These are phyloP conservation scores for Schizothorax lantsangensis DNA, from an alignment of 2,797 vertebrate species.

Conservation along the genomic window DNA sequence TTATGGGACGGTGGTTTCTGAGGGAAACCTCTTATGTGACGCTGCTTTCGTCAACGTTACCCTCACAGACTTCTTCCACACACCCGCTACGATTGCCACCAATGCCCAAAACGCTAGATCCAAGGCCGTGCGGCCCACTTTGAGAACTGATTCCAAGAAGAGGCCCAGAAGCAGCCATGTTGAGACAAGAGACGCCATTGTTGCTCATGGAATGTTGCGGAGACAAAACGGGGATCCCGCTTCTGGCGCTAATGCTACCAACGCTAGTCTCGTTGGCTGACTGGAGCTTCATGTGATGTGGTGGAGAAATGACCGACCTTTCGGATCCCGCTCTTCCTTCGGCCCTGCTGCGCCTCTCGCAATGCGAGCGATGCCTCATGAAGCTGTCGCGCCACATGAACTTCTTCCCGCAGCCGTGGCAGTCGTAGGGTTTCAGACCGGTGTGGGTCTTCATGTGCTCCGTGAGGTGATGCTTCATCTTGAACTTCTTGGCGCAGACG, in stretches of 20 bases:
- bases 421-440: conserved; percentile 92
- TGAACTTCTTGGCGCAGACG: conserved; percentile 92
- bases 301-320: conserved; percentile 66
- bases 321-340: conserved; percentile 60
- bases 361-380: conserved; percentile 91
- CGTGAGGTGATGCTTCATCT: conserved; percentile 96
- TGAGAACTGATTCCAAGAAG: conserved; percentile 68
- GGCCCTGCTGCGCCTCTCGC: conserved; percentile 78
- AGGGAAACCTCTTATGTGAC: conserved; percentile 68
- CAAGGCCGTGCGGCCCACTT: conserved; percentile 63
- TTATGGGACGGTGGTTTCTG: not conserved
- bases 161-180: conserved; percentile 61
- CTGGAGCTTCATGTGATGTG: conserved; percentile 65
- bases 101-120: conserved; percentile 78
- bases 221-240: conserved; percentile 62
- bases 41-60: conserved; percentile 71
- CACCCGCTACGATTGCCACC: conserved; percentile 69
- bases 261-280: conserved; percentile 66
- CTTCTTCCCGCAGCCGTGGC: conserved; percentile 88
- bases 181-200: conserved; percentile 52
- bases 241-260: conserved; percentile 60
- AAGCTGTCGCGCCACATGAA: conserved; percentile 99
- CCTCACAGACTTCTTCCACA: conserved; percentile 75
- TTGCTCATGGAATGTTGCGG: conserved; percentile 62
- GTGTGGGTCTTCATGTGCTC: conserved; percentile 99